Conservation (phyloP, 2,888 invertebrate species). For the Dyspetes luteomarginatus region DNA sequence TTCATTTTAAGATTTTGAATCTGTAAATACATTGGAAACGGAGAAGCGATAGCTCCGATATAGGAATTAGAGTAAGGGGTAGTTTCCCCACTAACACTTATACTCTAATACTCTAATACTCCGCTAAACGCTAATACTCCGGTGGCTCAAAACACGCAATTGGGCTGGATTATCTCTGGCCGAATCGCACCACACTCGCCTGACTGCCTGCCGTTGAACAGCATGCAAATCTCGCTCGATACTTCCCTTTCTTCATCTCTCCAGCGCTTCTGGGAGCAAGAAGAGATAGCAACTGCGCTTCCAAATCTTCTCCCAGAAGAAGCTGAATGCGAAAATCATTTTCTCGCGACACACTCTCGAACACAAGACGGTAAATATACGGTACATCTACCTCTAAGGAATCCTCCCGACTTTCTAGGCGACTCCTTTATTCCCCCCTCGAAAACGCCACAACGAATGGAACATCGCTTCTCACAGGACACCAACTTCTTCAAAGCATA, state of each 20-base stretch:
- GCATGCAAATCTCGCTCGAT: conserved; percentile 30
- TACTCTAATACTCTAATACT: too few relatives aligned
- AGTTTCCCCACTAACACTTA: too few relatives aligned
- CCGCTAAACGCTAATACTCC: too few relatives aligned
- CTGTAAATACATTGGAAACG: too few relatives aligned
- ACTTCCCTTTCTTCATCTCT: background rate
- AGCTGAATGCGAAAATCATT: conserved; percentile 54
- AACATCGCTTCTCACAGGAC: conserved; percentile 17
- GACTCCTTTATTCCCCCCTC: background rate
- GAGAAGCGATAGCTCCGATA: too few relatives aligned
- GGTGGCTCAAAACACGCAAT: too few relatives aligned
- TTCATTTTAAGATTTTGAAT: too few relatives aligned
- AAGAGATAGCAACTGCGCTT: conserved; percentile 31
- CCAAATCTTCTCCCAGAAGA: conserved; percentile 22
- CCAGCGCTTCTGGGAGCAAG: conserved; percentile 54
- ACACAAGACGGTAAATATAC: conserved; percentile 39
- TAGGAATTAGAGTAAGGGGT: too few relatives aligned
- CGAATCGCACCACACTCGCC: background rate
- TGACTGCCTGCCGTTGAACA: background rate
- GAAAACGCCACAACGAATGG: conserved; percentile 19
- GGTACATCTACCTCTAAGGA: conserved; percentile 51
- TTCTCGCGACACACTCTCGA: conserved; percentile 52
- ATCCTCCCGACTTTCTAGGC: background rate
- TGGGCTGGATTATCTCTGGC: conserved; percentile 48
- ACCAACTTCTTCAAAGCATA: conserved; percentile 6